These are phyloP conservation scores for Chrysopa pallens DNA, from an alignment of 1,140 invertebrate genomes.

Conservation along the genomic window DNA sequence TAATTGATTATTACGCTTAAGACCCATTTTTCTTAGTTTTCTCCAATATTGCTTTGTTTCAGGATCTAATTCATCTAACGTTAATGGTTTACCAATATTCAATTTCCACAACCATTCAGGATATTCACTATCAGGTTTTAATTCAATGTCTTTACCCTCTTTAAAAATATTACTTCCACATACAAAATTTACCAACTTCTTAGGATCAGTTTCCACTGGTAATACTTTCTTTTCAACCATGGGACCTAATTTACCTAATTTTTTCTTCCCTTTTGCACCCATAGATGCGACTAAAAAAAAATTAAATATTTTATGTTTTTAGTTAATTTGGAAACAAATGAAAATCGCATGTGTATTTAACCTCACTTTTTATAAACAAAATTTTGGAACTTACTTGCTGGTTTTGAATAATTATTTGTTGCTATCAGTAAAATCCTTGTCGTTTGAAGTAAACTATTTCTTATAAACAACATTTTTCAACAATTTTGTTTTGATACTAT, in stretches of 20 bases:
- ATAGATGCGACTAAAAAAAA: neutral
- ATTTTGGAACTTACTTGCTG: too few relatives aligned
- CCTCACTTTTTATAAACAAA: too few relatives aligned
- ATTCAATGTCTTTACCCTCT: constrained; percentile 61
- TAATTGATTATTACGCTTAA: constrained; percentile 39
- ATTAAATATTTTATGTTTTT: neutral
- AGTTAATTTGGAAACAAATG: neutral
- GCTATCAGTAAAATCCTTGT: too few relatives aligned
- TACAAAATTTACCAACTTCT: constrained; percentile 59
- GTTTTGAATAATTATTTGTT: too few relatives aligned
- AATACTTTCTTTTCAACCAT: constrained; percentile 49
- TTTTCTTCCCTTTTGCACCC: constrained; percentile 28
- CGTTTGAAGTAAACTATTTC: too few relatives aligned
- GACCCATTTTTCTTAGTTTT: constrained; percentile 36
- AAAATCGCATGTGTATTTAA: too few relatives aligned
- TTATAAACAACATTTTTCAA: too few relatives aligned
- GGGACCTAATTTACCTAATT: constrained; percentile 31
- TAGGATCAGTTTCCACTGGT: constrained; percentile 71
- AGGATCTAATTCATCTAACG: constrained; percentile 59
- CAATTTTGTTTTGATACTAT: too few relatives aligned
- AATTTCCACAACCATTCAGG: constrained; percentile 85
- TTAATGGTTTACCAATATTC: constrained; percentile 32
- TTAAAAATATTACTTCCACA: constrained; percentile 73
- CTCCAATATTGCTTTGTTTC: constrained; percentile 68
- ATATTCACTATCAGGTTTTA: constrained; percentile 76